These are phyloP conservation scores for Hypomesus transpacificus DNA, from an alignment of 2,113 vertebrate species.

Conservation along the genomic window DNA sequence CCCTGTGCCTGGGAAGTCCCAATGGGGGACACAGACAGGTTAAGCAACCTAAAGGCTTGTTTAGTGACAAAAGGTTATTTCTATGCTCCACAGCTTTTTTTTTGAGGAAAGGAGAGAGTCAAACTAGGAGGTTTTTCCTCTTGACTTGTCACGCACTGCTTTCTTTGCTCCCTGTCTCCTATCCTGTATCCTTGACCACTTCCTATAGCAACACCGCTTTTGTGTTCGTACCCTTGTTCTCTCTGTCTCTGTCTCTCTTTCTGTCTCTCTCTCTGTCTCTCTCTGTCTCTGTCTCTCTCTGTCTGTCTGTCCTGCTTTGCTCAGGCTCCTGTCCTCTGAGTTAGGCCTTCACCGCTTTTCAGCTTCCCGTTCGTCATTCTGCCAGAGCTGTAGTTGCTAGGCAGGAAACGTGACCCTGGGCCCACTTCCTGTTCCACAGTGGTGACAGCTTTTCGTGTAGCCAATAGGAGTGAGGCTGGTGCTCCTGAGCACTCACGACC, in stretches of 20 bases:
- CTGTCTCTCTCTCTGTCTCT: neutral
- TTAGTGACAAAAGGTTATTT: too few species aligned
- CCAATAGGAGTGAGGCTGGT: neutral
- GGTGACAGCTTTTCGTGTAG: neutral
- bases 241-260: neutral
- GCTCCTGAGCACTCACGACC: neutral
- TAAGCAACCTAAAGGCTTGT: too few species aligned
- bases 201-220: too few species aligned
- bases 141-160: too few species aligned
- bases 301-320: neutral
- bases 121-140: too few species aligned
- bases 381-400: slow-evolving; percentile 8
- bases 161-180: too few species aligned
- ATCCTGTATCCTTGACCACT: too few species aligned
- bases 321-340: neutral
- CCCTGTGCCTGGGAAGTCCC: neutral
- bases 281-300: neutral
- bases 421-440: slow-evolving; percentile 19
- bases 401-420: slow-evolving; percentile 8
- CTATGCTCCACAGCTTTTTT: too few species aligned
- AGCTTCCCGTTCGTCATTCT: slow-evolving; percentile 7
- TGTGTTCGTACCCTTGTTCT: neutral
- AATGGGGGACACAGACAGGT: too few species aligned
- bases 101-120: too few species aligned
- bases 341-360: slow-evolving; percentile 13